phyloP scores from a whole-genome alignment of 2,888 invertebrate species.

The Melolontha melolontha region DNA sequence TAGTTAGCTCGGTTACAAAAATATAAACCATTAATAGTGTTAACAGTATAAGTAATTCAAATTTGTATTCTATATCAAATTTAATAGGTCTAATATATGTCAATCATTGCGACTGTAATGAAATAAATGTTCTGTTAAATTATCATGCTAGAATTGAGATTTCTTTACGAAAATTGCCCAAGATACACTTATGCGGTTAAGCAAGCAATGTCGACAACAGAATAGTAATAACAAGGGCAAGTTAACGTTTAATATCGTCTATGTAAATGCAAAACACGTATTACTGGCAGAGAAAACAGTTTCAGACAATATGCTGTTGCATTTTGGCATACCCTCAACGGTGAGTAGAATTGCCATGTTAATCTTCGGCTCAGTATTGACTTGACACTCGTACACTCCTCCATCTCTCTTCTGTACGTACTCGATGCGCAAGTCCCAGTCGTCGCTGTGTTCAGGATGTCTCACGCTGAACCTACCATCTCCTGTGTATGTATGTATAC shows the following conservation, averaged over 20 bases:
- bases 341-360: slow-evolving; percentile 84
- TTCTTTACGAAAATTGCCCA: too few species aligned
- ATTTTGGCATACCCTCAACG: slow-evolving; percentile 76
- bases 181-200: not conserved
- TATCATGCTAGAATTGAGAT: too few species aligned
- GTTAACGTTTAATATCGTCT: slow-evolving; percentile 12
- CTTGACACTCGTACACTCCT: slow-evolving; percentile 89
- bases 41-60: too few species aligned
- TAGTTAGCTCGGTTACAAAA: too few species aligned
- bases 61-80: too few species aligned
- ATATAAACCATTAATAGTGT: too few species aligned
- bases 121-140: too few species aligned
- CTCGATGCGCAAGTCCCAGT: slow-evolving; percentile 87
- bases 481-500: slow-evolving; percentile 89
- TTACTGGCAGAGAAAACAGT: slow-evolving; percentile 30
- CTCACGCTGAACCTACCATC: slow-evolving; percentile 88
- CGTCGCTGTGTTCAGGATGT: slow-evolving; percentile 86
- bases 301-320: slow-evolving; percentile 32
- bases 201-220: slow-evolving; percentile 14
- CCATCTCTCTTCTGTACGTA: slow-evolving; percentile 87
- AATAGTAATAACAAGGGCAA: slow-evolving; percentile 7
- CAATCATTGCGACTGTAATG: too few species aligned
- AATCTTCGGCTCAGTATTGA: slow-evolving; percentile 91
- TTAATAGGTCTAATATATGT: too few species aligned
- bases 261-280: slow-evolving; percentile 37